Percentiles rank a stretch among this genome's conserved stretches.
These are phyloP conservation scores for Gopherus evgoodei DNA, from an alignment of 2,113 vertebrate species.

Conservation along the genomic window DNA sequence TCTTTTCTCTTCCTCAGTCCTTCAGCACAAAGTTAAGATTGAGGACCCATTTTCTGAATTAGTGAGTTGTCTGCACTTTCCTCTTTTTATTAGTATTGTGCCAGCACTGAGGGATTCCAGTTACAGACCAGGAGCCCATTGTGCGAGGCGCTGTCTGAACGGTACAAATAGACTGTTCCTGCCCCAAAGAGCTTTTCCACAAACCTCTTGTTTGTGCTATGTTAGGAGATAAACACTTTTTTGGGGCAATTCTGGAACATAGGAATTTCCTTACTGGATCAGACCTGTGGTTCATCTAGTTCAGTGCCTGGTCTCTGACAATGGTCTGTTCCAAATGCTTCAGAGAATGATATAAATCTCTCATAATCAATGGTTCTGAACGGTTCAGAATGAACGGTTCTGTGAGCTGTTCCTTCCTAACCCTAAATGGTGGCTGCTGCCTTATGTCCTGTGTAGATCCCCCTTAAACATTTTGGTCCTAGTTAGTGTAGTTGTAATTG, in stretches of 20 bases:
- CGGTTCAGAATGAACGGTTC: too few species aligned
- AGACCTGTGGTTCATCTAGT: neutral
- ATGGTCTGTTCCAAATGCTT: neutral
- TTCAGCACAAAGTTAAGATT: neutral
- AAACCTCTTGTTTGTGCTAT: neutral
- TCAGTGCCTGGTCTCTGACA: neutral
- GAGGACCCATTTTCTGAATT: neutral
- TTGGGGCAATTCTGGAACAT: neutral
- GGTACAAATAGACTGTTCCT: neutral
- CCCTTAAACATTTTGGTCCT: neutral
- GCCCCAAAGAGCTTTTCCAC: neutral
- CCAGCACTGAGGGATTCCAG: fast-evolving
- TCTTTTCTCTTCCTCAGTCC: neutral
- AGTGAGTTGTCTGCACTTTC: neutral
- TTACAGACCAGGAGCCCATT: fast-evolving
- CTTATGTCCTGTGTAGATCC: neutral
- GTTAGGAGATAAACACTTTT: neutral
- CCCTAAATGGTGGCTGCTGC: neutral
- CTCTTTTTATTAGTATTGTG: neutral
- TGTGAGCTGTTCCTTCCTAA: neutral
- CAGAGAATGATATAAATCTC: neutral
- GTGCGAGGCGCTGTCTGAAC: fast-evolving
- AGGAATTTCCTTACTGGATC: neutral
- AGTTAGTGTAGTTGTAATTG: neutral
- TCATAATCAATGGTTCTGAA: neutral